Evolutionary conservation across 2,113 vertebrate species (phyloP), one percentile per base, ranked within the genome.

Genomic region (Sciurus niger): DNA sequence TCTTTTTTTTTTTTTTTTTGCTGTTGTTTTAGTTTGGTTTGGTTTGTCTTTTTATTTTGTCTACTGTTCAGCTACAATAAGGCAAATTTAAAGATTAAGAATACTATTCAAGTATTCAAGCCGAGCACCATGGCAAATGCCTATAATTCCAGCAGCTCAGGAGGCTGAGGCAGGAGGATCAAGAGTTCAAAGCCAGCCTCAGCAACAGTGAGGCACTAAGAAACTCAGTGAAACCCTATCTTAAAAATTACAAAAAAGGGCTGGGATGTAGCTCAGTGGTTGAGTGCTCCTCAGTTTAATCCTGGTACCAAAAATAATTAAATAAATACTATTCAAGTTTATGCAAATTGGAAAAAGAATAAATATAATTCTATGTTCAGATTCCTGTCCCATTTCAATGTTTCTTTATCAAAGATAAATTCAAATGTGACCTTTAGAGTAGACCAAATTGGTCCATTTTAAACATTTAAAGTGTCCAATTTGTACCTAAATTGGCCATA

Each of bases 321-420:
- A 53, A 55, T 84, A 84, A 96, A 72, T 12, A 90, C 70, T 84
- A 80, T 10, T 86, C n/a, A 7, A 53, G 17, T 67, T 93, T 80
- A 91, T 79, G 93, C 70, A 80, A 89, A 84, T 4, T 51, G n/a
- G 63, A 72, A 86, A 89, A 79, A 46, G 34, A 83, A 8, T 60
- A 68, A 65, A 76, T 60, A 20, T 14, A 79, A 93, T 74, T 95
- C 40, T 60, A 16, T 20, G 25, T 24, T 48, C 63, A 83, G 53
- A 89, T 25, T 48, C 51, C 43, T 83, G 20, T 30, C 70, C 51
- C 72, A 40, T 34, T 89, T 83, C 82, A 89, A 67, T 72, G 46
- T 40, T 83, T 63, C 88, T 89, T 67, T 89, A 72, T 20, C 30
- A 68, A 86, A 93, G 70, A 74, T 30, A 96, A 93, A 89, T 70